A percentile compares a stretch with the other conserved stretches of the same genome.
Evolutionary conservation across 1,140 invertebrate species (phyloP).

Genomic region (Metopolophium dirhodum): DNA sequence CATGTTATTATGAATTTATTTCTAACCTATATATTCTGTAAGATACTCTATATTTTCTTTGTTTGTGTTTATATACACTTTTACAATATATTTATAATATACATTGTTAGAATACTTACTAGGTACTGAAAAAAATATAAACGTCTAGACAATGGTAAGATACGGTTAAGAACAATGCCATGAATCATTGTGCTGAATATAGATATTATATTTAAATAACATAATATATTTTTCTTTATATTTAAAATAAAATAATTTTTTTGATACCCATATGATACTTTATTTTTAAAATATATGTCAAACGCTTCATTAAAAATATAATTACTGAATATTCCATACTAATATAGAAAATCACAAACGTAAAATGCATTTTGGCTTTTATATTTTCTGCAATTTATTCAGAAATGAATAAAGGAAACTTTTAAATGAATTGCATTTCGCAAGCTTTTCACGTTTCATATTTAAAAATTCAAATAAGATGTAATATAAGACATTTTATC

Average conservation of each 20-base stretch:
- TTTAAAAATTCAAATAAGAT: background rate
- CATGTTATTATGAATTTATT: background rate
- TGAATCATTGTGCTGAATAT: background rate
- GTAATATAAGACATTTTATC: background rate
- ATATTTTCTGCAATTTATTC: background rate
- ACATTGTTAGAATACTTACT: background rate
- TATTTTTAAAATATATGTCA: background rate
- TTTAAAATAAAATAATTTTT: background rate
- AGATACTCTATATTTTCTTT: background rate
- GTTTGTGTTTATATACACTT: background rate
- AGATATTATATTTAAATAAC: background rate
- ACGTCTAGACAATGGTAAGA: too few relatives aligned
- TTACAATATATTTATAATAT: background rate
- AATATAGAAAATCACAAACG: background rate
- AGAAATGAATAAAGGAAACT: background rate
- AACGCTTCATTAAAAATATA: background rate
- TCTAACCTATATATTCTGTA: background rate
- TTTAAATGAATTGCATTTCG: background rate
- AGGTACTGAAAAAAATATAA: background rate
- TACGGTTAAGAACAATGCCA: too few relatives aligned
- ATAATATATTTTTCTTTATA: too few relatives aligned
- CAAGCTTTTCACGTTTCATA: background rate
- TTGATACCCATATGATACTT: background rate
- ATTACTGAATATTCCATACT: background rate
- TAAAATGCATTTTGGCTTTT: background rate